Evolutionary conservation across 2,888 invertebrate species (phyloP), one percentile per base, ranked within the genome.

Genomic region (Metallyticus violacea): DNA sequence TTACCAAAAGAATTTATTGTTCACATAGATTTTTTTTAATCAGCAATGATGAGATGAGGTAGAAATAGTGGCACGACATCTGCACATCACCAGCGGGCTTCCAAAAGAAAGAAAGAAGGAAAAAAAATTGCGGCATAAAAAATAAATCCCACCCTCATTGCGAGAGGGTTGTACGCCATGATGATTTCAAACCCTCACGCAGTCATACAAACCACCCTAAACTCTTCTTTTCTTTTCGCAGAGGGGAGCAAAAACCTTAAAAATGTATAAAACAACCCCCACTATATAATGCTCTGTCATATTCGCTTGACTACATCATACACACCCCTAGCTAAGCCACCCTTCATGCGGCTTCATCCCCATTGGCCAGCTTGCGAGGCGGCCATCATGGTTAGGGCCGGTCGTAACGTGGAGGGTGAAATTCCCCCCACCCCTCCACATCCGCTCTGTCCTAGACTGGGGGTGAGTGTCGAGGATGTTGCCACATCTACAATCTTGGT

Each of bases 381-480:
- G 82, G 82, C 82, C 82, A 82, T 82, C 82, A 82, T 82, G 82
- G 82, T 76, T 76, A 62, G 82, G 82, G 82, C 62, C 82, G 82
- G 82, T 82, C 82, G 82, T 27, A 82, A 40, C 6, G 76, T 26
- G 82, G 62, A 82, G 82, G 26, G 76, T 82, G 82, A 62, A 22
- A 15, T 40, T 22, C 26, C 26, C 26, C 5, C 22, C 26, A 26
- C 62, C 62, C 62, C 62, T 82, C 29, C 25, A n/a, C 29, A 28
- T 22, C 62, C 27, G 26, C 62, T 81, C 30, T 29, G 7, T 30
- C 40, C 26, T 7, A 40, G 81, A 26, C 81, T 26, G 62, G 30
- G 76, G 26, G 82, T 82, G 40, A 76, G 62, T 76, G 62, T 26
- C 26, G 29, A 81, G 15, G 15, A 62, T 62, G 40, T 62, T 62